These are phyloP conservation scores for Vimba vimba DNA, from an alignment of 2,113 vertebrate species.

Conservation along the genomic window DNA sequence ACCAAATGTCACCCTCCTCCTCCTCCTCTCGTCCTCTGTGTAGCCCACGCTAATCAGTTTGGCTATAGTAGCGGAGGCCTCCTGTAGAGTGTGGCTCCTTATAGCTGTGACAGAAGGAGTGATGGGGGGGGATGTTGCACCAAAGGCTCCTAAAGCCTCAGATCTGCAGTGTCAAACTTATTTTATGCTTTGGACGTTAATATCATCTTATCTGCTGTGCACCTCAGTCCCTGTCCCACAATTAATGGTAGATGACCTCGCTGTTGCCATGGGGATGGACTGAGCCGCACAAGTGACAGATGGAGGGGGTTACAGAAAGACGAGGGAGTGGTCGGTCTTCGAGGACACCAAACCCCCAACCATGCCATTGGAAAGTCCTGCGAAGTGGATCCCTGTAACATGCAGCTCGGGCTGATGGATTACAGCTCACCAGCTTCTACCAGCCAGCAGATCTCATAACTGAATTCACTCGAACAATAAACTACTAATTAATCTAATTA, in stretches of 20 bases:
- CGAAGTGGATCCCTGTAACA: not conserved
- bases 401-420: not conserved
- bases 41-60: conserved; percentile 31
- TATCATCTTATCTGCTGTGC: not conserved
- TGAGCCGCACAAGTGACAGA: conserved; percentile 47
- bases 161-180: conserved; percentile 20
- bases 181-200: conserved; percentile 16
- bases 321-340: conserved; percentile 32
- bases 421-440: not conserved
- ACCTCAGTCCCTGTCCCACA: not conserved
- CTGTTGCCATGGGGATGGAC: conserved; percentile 53
- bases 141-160: conserved; percentile 2
- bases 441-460: not conserved
- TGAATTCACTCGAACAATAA: not conserved
- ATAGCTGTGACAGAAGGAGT: conserved; percentile 24
- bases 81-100: conserved; percentile 31
- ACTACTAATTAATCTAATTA: not conserved
- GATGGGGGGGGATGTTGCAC: not conserved
- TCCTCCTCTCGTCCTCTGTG: conserved; percentile 32
- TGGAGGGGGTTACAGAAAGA: conserved; percentile 51
- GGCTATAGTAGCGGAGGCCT: conserved; percentile 25
- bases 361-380: not conserved
- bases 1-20: conserved; percentile 48
- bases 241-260: conserved; percentile 38
- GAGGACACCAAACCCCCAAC: conserved; percentile 28